phyloP scores from a whole-genome alignment of 2,888 invertebrate species.

The Drosophila kokeensis region DNA sequence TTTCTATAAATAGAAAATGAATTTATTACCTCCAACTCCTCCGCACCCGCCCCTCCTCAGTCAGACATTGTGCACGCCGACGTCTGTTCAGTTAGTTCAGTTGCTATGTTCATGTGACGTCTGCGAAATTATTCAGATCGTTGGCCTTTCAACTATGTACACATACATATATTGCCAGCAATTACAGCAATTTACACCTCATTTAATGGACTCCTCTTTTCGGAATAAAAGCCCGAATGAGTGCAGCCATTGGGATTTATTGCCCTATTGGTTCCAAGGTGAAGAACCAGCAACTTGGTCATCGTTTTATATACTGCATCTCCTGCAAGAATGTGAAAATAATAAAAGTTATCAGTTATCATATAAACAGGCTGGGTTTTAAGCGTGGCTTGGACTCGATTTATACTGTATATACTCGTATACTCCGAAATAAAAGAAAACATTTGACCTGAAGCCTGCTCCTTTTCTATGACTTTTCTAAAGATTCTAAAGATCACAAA shows the following conservation, averaged over 20 bases:
- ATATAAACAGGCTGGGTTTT: not conserved
- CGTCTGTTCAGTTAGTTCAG: conserved; percentile 11
- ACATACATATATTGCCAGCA: too few species aligned
- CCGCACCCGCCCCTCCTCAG: not conserved
- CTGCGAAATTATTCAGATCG: conserved; percentile 28
- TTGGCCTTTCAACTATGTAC: conserved; percentile 36
- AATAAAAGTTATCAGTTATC: too few species aligned
- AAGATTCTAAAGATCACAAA: not conserved
- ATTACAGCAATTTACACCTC: conserved; percentile 1
- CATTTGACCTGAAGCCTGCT: not conserved
- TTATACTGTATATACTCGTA: too few species aligned
- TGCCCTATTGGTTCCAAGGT: not conserved
- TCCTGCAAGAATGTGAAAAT: not conserved
- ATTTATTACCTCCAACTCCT: conserved; percentile 3
- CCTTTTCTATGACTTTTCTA: not conserved
- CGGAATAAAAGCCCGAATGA: not conserved
- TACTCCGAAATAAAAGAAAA: not conserved
- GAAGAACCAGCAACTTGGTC: not conserved
- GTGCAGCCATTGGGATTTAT: not conserved
- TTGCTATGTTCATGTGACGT: conserved; percentile 24
- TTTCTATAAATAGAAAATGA: conserved; percentile 51
- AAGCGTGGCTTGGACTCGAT: not conserved
- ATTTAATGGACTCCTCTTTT: conserved; percentile 5
- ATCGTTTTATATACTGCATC: not conserved
- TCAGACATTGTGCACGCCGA: not conserved